Percentiles rank a stretch among this genome's conserved stretches.
phyloP scores from a whole-genome alignment of 2,888 invertebrate genomes.

The Drosophila pseudotalamancana region DNA sequence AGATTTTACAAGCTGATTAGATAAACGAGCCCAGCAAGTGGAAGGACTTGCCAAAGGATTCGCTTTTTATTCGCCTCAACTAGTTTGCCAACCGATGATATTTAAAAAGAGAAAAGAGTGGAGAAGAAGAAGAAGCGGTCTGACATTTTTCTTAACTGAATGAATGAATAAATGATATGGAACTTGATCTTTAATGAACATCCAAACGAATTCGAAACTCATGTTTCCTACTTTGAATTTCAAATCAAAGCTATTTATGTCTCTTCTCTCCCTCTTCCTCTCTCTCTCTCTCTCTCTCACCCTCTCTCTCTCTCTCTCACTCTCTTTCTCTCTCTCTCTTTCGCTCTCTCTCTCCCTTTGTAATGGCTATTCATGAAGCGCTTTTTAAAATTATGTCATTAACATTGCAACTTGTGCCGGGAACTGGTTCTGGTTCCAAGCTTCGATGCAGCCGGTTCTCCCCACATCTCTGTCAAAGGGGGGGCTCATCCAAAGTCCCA shows the following conservation, averaged over 20 bases:
- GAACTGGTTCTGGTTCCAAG: constrained; percentile 26
- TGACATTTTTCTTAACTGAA: not conserved
- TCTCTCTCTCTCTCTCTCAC: not conserved
- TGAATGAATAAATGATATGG: constrained; percentile 29
- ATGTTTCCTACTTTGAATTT: constrained; percentile 37
- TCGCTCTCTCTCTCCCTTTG: not conserved
- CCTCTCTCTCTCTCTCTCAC: not conserved
- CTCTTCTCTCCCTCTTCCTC: not conserved
- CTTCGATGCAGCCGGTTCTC: not conserved
- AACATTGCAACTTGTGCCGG: constrained; percentile 69
- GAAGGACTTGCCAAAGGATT: no score
- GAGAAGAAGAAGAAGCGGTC: no score
- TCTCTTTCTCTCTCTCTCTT: not conserved
- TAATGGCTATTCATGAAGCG: constrained; percentile 67
- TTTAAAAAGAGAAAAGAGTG: not conserved
- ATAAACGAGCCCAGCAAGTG: constrained; percentile 1
- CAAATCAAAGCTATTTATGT: constrained; percentile 31
- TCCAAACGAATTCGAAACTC: constrained; percentile 5
- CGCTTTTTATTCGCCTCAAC: not conserved
- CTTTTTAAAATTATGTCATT: constrained; percentile 75
- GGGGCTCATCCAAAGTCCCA: constrained; percentile 12
- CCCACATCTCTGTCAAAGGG: not conserved
- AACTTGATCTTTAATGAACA: constrained; percentile 23
- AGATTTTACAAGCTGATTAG: constrained; percentile 52
- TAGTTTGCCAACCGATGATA: not conserved